Percentiles rank a stretch among this genome's conserved stretches.
Conservation (phyloP, 2,888 invertebrate species). For the Pristionchus mayeri region DNA sequence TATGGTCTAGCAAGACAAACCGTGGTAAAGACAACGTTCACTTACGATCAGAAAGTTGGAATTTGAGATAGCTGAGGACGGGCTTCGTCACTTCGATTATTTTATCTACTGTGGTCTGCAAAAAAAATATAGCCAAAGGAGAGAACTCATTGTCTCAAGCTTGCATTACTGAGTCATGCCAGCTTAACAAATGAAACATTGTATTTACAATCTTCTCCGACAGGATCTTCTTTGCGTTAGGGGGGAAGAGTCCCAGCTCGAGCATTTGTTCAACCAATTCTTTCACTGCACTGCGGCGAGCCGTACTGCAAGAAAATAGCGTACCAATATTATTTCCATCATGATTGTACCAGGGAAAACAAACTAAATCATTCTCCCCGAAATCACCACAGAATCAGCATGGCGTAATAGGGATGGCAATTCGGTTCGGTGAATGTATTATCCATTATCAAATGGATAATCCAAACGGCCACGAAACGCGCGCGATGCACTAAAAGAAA, state of each 20-base stretch:
- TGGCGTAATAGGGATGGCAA: too few species aligned
- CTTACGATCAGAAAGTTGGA: conserved; percentile 46
- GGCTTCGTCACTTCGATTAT: conserved; percentile 44
- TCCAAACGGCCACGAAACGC: too few species aligned
- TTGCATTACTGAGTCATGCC: neutral
- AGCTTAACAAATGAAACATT: neutral
- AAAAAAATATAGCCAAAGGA: neutral
- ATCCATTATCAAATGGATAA: too few species aligned
- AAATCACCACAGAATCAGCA: too few species aligned
- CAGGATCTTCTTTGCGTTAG: conserved; percentile 36
- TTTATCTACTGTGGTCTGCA: conserved; percentile 45
- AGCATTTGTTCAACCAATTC: conserved; percentile 40
- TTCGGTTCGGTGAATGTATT: too few species aligned
- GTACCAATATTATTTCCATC: too few species aligned
- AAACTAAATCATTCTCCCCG: too few species aligned
- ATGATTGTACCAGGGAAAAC: too few species aligned
- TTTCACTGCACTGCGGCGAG: conserved; percentile 39
- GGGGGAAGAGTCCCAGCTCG: conserved; percentile 36
- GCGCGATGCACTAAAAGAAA: too few species aligned
- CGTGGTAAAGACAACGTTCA: neutral
- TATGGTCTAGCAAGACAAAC: neutral
- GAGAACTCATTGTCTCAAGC: neutral
- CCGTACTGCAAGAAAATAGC: neutral
- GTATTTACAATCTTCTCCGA: conserved; percentile 36
- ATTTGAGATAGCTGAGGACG: conserved; percentile 47